A percentile compares a stretch with the other conserved stretches of the same genome.
Evolutionary conservation across 2,113 vertebrate genomes (phyloP).

Genomic region (Microtus ochrogaster): DNA sequence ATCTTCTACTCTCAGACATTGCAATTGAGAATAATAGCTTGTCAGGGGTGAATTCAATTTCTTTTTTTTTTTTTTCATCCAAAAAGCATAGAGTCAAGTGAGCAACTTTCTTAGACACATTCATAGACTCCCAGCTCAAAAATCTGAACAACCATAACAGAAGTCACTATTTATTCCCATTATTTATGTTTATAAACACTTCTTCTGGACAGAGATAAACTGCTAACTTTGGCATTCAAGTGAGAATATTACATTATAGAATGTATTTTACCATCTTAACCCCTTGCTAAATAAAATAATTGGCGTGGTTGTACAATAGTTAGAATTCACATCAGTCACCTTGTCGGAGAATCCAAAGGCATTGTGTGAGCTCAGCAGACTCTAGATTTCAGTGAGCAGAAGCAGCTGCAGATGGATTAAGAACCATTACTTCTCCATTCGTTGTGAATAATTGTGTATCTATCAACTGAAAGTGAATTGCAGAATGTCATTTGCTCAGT

Average conservation of each 20-base stretch:
- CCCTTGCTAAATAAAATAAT: conserved; percentile 22
- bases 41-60: conserved; percentile 3
- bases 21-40: conserved; percentile 53
- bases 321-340: background rate
- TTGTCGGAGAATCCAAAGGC: background rate
- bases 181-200: conserved; percentile 6
- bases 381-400: conserved; percentile 34
- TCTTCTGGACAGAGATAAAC: background rate
- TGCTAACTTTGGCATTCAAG: background rate
- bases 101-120: background rate
- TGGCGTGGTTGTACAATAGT: background rate
- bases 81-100: background rate
- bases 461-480: conserved; percentile 57
- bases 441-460: conserved; percentile 39
- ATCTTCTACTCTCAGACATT: conserved; percentile 39
- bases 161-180: background rate
- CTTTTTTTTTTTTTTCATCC: conserved; percentile 22
- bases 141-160: background rate
- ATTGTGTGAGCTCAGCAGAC: conserved; percentile 32
- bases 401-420: conserved; percentile 26
- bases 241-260: background rate
- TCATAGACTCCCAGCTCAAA: conserved; percentile 1
- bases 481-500: background rate
- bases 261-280: conserved; percentile 9
- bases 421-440: conserved; percentile 56